Percentiles rank a stretch among this genome's conserved stretches.
These are phyloP conservation scores for Zaprionus bogoriensis DNA, from an alignment of 2,888 invertebrate genomes.

Conservation along the genomic window DNA sequence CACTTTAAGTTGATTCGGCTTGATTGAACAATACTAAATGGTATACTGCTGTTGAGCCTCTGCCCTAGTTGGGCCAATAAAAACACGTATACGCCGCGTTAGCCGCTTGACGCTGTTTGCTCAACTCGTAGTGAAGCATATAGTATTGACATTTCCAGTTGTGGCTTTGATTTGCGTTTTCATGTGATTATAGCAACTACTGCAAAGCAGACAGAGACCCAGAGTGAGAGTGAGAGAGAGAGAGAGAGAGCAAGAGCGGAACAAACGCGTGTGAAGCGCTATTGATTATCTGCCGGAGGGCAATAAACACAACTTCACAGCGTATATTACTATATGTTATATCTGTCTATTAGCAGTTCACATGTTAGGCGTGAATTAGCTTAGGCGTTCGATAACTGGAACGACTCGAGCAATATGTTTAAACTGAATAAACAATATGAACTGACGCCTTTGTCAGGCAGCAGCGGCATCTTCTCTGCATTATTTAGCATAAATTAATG, in stretches of 20 bases:
- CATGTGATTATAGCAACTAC: constrained; percentile 27
- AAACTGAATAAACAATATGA: constrained; percentile 39
- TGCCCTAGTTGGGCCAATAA: constrained; percentile 10
- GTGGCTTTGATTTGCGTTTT: constrained; percentile 20
- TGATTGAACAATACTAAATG: not conserved
- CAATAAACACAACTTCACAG: not conserved
- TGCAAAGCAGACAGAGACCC: no score
- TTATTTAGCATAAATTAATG: constrained; percentile 55
- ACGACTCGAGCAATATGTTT: constrained; percentile 15
- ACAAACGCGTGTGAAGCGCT: not conserved
- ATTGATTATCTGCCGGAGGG: not conserved
- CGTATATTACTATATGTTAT: no score
- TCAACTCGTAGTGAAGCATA: constrained; percentile 18
- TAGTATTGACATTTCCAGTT: constrained; percentile 33
- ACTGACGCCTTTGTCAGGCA: not conserved
- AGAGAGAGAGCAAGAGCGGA: not conserved
- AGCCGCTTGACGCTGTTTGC: constrained; percentile 13
- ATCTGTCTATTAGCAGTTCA: not conserved
- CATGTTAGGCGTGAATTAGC: constrained; percentile 31
- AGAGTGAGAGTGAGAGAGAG: constrained; percentile 8
- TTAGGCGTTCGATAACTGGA: constrained; percentile 28
- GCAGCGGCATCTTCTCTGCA: constrained; percentile 24
- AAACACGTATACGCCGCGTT: constrained; percentile 41
- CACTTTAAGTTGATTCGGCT: not conserved
- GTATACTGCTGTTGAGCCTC: not conserved